phyloP scores from a whole-genome alignment of 2,888 invertebrate genomes.

The Atrina japonica region DNA sequence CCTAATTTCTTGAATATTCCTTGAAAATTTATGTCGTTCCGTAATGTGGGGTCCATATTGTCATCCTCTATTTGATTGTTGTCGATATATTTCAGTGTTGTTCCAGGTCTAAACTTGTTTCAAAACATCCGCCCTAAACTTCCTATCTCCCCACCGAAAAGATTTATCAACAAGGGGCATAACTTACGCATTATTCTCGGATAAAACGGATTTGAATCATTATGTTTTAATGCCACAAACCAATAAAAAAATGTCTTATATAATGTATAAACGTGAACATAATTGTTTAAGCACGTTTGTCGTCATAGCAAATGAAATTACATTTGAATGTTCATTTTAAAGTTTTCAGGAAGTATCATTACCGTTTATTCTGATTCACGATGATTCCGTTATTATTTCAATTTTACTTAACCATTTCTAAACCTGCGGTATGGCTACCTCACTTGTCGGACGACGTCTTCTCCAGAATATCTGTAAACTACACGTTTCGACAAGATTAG shows the following conservation, averaged over 20 bases:
- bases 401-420: too few relatives aligned
- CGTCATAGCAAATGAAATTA: too few relatives aligned
- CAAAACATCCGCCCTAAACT: slow-evolving; percentile 64
- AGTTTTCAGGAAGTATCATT: too few relatives aligned
- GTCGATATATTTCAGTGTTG: background rate
- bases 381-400: too few relatives aligned
- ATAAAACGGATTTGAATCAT: background rate
- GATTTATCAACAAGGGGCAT: slow-evolving; percentile 16
- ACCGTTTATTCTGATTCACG: too few relatives aligned
- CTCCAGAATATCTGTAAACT: slow-evolving; percentile 3
- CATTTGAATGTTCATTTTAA: too few relatives aligned
- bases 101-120: slow-evolving; percentile 63
- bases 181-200: slow-evolving; percentile 3
- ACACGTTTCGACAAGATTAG: background rate
- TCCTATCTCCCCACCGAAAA: slow-evolving; percentile 1
- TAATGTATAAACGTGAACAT: too few relatives aligned
- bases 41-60: slow-evolving; percentile 33
- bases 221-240: too few relatives aligned
- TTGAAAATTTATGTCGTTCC: slow-evolving; percentile 71
- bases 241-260: too few relatives aligned
- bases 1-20: slow-evolving; percentile 71
- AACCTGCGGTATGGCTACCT: too few relatives aligned
- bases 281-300: too few relatives aligned
- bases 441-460: background rate
- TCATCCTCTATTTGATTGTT: background rate